Evolutionary conservation across 2,113 vertebrate genomes (phyloP), one percentile per base, ranked within the genome.

Genomic region (Hyaena hyaena): DNA sequence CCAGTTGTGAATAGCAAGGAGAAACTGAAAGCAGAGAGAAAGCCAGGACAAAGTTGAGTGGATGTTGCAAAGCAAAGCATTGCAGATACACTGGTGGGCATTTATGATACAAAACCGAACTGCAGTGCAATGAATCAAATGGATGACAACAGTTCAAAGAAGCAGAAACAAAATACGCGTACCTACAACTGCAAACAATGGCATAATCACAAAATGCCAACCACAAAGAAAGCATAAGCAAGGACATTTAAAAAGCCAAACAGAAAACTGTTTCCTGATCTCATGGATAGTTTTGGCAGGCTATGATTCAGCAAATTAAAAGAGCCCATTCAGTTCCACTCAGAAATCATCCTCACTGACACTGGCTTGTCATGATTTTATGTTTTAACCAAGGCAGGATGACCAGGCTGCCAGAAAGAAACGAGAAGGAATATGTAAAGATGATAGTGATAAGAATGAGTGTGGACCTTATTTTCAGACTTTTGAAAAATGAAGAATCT

Each of bases 401-500:
- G 81, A 82, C 58, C 69, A 77, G 65, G 53, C 86, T 88, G 31
- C 31, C 90, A 89, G 87, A 81, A 77, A 86, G 61, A 86, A 95
- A 85, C 11, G 76, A 74, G 24, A 66, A 88, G 89, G 45, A 91
- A 68, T 82, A 77, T 71, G 77, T 77, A 90, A 88, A 95, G 83
- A 89, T 82, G 71, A 68, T 94, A 77, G 61, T 53, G 58, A 7
- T 58, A 65, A 66, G 68, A 77, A 53, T n/a, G 58, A 79, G 73
- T 50, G 21, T 33, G 79, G 35, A 66, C 24, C 43, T 86, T 88
- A 7, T 93, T 58, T 53, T 65, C 11, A 88, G 53, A 53, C 66
- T 86, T 95, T 65, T 8, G 9, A n/a, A 65, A 96, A 91, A 81
- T 26, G 11, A 71, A 77, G 82, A 39, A 55, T 68, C 73, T 77